phyloP scores from a whole-genome alignment of 2,113 vertebrate species.

The Egretta garzetta region DNA sequence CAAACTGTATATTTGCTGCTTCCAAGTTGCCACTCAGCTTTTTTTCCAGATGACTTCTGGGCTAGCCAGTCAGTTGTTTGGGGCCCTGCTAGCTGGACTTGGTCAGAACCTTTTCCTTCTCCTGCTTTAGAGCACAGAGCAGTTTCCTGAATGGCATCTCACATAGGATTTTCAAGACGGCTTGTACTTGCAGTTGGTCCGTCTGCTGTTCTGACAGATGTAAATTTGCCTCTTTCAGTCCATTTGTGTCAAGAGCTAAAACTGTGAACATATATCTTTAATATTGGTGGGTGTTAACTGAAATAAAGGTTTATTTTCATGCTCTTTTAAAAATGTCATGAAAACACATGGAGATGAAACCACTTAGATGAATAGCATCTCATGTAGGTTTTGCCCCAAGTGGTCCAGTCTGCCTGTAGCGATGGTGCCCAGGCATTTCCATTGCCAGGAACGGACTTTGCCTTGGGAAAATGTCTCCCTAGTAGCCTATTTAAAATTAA shows the following conservation, averaged over 20 bases:
- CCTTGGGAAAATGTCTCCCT: neutral
- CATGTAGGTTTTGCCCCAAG: neutral
- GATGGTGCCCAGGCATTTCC: neutral
- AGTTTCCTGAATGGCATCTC: neutral
- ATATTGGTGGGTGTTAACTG: conserved; percentile 74
- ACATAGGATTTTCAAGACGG: neutral
- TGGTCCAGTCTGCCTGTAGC: neutral
- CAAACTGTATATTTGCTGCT: neutral
- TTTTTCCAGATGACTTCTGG: neutral
- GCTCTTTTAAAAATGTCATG: conserved; percentile 72
- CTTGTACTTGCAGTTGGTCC: conserved; percentile 1
- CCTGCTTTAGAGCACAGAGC: neutral
- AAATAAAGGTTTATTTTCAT: conserved; percentile 86
- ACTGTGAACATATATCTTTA: conserved; percentile 74
- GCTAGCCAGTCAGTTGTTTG: neutral
- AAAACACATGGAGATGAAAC: conserved; percentile 30
- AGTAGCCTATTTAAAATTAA: neutral
- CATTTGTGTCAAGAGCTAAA: conserved; percentile 74
- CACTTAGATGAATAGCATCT: neutral
- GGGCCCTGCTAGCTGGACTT: neutral
- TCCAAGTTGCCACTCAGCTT: neutral
- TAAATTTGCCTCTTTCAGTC: conserved; percentile 69
- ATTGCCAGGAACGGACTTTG: neutral
- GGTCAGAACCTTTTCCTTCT: neutral
- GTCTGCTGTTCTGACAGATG: conserved; percentile 68